Evolutionary conservation across 2,888 invertebrate genomes (phyloP), one percentile per base, ranked within the genome.

Genomic region (Hecatera dysodea): DNA sequence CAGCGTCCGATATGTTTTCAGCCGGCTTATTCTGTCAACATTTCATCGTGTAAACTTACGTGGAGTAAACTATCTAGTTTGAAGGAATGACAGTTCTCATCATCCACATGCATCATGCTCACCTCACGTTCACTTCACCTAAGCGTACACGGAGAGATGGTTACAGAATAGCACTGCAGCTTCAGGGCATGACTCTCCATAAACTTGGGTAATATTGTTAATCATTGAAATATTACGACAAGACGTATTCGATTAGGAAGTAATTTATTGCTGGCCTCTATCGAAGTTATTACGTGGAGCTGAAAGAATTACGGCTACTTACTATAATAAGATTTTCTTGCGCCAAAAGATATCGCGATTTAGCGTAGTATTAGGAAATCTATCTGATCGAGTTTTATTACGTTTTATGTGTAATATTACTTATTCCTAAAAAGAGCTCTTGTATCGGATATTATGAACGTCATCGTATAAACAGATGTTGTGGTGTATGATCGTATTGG

Each of bases 211-310:
- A 64, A 46, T 60, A 59, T 69, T 42, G 53, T 66, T 63, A 55
- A 62, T 64, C 50, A 33, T 29, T 65, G 48, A 66, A 78, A 62
- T 75, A 71, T 72, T 70, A 65, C 50, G 57, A 62, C 52, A 67
- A 67, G 68, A 69, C 64, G 53, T 71, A 67, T 76, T 79, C 70
- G 67, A 76, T 82, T 79, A 82, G 72, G 68, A 82, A 76, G 52
- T 56, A 82, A 82, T 80, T 62, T 69, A 76, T 79, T 62, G 65
- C 61, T 11, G 59, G 22, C 57, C 59, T 61, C 66, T 71, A 80
- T 66, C 65, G 29, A 68, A 61, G 62, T 67, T 71, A 74, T 72
- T 72, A 74, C 62, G 56, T 50, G 33, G 61, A 66, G 57, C 29
- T 78, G 42, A 72, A 66, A 65, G 62, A 61, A 75, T 55, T 75